Evolutionary conservation across 2,113 vertebrate species (phyloP), one percentile per base, ranked within the genome.

Genomic region (Actenoides lindsayi): DNA sequence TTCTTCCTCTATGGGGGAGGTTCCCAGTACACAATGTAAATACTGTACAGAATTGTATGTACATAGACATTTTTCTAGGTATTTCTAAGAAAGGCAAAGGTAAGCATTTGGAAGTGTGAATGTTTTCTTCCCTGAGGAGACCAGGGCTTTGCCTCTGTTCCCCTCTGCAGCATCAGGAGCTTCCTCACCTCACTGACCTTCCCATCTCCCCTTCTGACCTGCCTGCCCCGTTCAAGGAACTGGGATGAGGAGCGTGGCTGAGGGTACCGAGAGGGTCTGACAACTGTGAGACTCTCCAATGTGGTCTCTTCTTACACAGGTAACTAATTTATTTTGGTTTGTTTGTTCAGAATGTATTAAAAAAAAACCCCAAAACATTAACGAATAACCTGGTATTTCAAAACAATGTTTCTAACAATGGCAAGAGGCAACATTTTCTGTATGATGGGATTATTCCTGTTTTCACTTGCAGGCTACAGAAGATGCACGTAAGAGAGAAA

Each of bases 41-140:
- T 27, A 1, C 33, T 16, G 0, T 0, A 30, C 13, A 7, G 46
- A 70, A 39, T 1, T 11, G 8, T 19, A 48, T 41, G n/a, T 31
- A 37, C 3, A n/a, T 3, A 1, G 13, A 5, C 8, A 1, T 48
- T 44, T 73, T 41, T 37, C 46, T 27, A 59, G 28, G 2, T 17
- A 0, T 48, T 44, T 83, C 77, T 76, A 6, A 1, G 25, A 60
- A 71, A 27, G 28, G 28, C 62, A 39, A 33, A 63, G 21, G 18
- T 9, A 13, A 35, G 50, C 28, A 70, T 16, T 24, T 21, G 57
- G 8, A n/a, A 60, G 7, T 11, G 16, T 14, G 50, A 28, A 41
- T 24, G 18, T n/a, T 35, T 25, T 35, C 12, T 23, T 42, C 44
- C 48, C 48, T 25, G 39, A 42, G 69, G 18, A 42, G 51, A 16